Percentiles rank a stretch among this genome's conserved stretches.
Conservation (phyloP, 2,888 invertebrate species). For the Archips crataeganus region DNA sequence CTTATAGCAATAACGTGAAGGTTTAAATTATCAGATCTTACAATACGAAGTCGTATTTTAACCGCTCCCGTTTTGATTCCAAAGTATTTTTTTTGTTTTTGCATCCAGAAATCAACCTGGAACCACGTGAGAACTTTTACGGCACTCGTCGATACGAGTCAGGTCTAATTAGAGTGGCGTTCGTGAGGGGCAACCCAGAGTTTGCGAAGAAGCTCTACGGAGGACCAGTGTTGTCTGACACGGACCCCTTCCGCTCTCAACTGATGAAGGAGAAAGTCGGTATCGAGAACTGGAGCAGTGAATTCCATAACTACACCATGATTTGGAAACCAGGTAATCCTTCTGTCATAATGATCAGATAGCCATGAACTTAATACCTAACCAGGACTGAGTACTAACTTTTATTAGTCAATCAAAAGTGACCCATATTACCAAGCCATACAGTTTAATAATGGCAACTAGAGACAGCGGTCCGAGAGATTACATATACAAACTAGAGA, state of each 20-base stretch:
- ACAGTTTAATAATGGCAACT: too few species aligned
- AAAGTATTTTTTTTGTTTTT: neutral
- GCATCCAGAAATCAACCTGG: constrained; percentile 87
- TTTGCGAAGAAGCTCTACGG: constrained; percentile 70
- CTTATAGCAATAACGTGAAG: too few species aligned
- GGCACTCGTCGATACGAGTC: constrained; percentile 87
- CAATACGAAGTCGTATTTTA: too few species aligned
- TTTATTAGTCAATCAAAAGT: too few species aligned
- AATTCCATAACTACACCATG: constrained; percentile 89
- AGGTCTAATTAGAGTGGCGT: constrained; percentile 91
- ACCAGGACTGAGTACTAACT: too few species aligned
- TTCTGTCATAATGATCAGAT: neutral
- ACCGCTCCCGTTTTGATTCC: neutral
- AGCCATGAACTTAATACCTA: too few species aligned
- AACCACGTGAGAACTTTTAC: constrained; percentile 88
- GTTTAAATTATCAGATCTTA: too few species aligned
- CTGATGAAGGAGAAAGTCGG: constrained; percentile 72
- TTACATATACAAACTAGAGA: too few species aligned
- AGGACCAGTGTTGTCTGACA: constrained; percentile 70
- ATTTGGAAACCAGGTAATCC: constrained; percentile 87
- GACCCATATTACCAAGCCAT: too few species aligned
- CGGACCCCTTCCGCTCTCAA: constrained; percentile 74
- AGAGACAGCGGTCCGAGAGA: too few species aligned
- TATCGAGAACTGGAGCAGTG: constrained; percentile 82
- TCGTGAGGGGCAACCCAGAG: constrained; percentile 87